A percentile compares a stretch with the other conserved stretches of the same genome.
phyloP scores from a whole-genome alignment of 2,797 vertebrate genomes.

The Fistularia tabacaria region DNA sequence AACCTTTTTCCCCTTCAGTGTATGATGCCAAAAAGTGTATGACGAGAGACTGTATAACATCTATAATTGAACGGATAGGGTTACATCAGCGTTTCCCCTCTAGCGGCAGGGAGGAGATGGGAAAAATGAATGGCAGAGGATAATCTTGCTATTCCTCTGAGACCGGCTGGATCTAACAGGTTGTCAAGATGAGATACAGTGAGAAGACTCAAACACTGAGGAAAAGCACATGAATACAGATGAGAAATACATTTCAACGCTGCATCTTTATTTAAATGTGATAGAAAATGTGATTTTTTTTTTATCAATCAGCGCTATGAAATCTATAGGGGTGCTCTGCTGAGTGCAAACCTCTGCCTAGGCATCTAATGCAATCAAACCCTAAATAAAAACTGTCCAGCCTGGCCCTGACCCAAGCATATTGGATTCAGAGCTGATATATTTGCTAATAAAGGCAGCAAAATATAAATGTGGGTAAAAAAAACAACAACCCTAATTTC shows the following conservation, averaged over 20 bases:
- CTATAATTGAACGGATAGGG: conserved; percentile 55
- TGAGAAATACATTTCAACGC: conserved; percentile 9
- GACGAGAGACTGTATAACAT: conserved; percentile 44
- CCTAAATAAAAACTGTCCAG: no score
- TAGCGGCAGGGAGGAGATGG: conserved; percentile 44
- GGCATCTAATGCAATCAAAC: no score
- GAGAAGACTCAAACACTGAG: conserved; percentile 10
- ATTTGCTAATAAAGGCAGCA: no score
- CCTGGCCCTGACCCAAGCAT: neutral
- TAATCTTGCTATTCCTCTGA: conserved; percentile 48
- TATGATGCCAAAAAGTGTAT: conserved; percentile 24
- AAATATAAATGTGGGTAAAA: neutral
- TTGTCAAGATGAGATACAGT: conserved; percentile 47
- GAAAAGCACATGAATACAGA: conserved; percentile 9
- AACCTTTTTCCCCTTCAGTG: conserved; percentile 8
- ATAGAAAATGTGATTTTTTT: conserved; percentile 11
- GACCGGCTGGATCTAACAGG: conserved; percentile 57
- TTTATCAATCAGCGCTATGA: conserved; percentile 4
- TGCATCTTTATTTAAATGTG: neutral
- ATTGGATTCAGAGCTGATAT: no score
- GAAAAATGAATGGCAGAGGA: conserved; percentile 53
- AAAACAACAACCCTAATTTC: neutral
- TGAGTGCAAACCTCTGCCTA: no score
- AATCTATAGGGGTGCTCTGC: neutral
- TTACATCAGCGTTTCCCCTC: conserved; percentile 41